Evolutionary conservation across 1,140 invertebrate genomes (phyloP).

Genomic region (Rhagoletis pomonella): DNA sequence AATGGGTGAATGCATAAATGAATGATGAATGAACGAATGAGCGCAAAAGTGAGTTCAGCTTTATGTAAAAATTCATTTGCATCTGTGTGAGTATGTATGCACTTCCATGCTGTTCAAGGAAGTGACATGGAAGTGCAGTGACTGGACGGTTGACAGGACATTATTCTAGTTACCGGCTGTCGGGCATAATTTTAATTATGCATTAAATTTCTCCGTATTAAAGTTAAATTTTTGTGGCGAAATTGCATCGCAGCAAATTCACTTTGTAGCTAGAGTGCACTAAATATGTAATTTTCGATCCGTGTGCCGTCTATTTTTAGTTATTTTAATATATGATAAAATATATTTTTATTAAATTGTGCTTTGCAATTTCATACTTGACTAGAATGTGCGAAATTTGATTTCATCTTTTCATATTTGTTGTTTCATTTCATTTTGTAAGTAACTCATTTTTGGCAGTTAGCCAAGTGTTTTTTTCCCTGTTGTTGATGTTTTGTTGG

Average conservation of each 20-base stretch:
- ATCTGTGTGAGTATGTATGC: not conserved
- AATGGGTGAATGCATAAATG: conserved; percentile 38
- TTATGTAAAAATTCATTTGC: not conserved
- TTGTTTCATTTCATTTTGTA: not conserved
- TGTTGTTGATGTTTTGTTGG: conserved; percentile 5
- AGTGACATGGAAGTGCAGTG: conserved; percentile 41
- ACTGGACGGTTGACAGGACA: conserved; percentile 31
- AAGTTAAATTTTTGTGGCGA: not conserved
- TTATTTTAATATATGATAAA: conserved; percentile 8
- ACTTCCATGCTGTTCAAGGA: not conserved
- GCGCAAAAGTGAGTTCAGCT: conserved; percentile 39
- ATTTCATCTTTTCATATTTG: no score
- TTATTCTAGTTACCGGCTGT: conserved; percentile 30
- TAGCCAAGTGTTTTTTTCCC: conserved; percentile 22
- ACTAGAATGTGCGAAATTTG: conserved; percentile 22
- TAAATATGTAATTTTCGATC: not conserved
- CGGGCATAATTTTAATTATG: conserved; percentile 37
- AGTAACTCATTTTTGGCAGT: conserved; percentile 19
- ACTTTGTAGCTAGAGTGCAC: not conserved
- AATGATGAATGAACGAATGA: conserved; percentile 3
- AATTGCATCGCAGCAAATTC: not conserved
- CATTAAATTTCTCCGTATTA: conserved; percentile 6
- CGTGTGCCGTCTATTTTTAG: not conserved
- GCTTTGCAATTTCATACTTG: not conserved
- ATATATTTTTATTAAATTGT: not conserved